Percentiles rank a stretch among this genome's conserved stretches.
Evolutionary conservation across 2,113 vertebrate genomes (phyloP).

Genomic region (Hucho hucho): DNA sequence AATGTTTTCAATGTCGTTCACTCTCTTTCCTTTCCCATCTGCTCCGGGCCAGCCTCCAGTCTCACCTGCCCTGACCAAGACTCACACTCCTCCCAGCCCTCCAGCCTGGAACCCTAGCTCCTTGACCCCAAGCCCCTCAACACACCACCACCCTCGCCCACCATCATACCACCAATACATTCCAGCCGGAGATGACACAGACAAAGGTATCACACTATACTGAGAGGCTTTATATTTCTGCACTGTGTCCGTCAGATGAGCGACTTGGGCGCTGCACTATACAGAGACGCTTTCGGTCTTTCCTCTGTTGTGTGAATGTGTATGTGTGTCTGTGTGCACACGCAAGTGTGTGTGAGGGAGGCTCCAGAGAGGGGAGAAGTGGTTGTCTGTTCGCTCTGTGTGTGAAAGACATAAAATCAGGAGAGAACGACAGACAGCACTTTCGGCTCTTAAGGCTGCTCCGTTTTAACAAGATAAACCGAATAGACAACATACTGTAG

Average conservation of each 20-base stretch:
- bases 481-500: too few species aligned
- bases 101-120: constrained; percentile 19
- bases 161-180: constrained; percentile 2
- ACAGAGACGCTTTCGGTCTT: too few species aligned
- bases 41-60: constrained; percentile 51
- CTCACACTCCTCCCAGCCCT: constrained; percentile 31
- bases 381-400: neutral
- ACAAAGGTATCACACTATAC: constrained; percentile 61
- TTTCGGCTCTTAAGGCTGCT: too few species aligned
- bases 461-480: too few species aligned
- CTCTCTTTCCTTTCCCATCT: neutral
- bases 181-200: constrained; percentile 57
- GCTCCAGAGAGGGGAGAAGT: neutral
- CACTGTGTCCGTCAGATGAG: neutral
- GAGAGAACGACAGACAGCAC: neutral
- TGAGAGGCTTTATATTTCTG: neutral
- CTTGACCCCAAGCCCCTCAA: constrained; percentile 10
- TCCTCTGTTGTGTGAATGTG: too few species aligned
- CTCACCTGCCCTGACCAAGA: constrained; percentile 42
- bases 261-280: neutral
- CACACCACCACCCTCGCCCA: constrained; percentile 36
- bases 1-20: constrained; percentile 6
- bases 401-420: neutral
- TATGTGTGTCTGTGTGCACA: neutral
- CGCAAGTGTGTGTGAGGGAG: neutral